Evolutionary conservation across 1,140 invertebrate species (phyloP).

Genomic region (Ostrea denselamellosa): DNA sequence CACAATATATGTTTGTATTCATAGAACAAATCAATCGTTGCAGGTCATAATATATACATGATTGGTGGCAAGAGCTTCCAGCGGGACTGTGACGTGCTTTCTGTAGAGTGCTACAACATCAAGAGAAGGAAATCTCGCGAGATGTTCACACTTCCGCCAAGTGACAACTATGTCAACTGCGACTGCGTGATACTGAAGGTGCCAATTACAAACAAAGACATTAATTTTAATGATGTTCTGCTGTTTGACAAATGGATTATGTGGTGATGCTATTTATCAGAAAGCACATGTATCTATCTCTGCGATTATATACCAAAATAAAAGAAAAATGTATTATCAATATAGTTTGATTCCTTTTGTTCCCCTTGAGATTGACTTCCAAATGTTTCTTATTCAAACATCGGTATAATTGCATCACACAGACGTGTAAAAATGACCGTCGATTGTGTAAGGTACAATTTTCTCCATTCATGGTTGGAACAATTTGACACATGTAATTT

Average conservation of each 20-base stretch:
- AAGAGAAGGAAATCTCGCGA: constrained; percentile 61
- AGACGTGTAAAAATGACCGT: no score
- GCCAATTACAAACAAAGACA: constrained; percentile 62
- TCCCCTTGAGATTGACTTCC: background rate
- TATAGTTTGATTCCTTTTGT: no score
- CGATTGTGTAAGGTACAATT: no score
- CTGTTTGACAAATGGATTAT: constrained; percentile 69
- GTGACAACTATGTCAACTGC: constrained; percentile 61
- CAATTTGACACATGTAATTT: no score
- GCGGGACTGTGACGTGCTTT: constrained; percentile 56
- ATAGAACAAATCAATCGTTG: background rate
- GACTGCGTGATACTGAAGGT: constrained; percentile 63
- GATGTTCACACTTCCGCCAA: constrained; percentile 60
- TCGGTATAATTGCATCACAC: no score
- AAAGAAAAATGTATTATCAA: no score
- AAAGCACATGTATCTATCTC: background rate
- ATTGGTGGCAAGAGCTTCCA: constrained; percentile 64
- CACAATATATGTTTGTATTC: no score
- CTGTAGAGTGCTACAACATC: constrained; percentile 64
- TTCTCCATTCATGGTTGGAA: no score
- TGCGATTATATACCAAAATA: no score
- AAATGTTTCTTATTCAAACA: no score
- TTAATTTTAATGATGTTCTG: constrained; percentile 61
- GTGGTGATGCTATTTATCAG: constrained; percentile 59
- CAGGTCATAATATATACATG: constrained; percentile 64